Conservation (phyloP, 2,888 invertebrate genomes). For the Keiferia lycopersicella region DNA sequence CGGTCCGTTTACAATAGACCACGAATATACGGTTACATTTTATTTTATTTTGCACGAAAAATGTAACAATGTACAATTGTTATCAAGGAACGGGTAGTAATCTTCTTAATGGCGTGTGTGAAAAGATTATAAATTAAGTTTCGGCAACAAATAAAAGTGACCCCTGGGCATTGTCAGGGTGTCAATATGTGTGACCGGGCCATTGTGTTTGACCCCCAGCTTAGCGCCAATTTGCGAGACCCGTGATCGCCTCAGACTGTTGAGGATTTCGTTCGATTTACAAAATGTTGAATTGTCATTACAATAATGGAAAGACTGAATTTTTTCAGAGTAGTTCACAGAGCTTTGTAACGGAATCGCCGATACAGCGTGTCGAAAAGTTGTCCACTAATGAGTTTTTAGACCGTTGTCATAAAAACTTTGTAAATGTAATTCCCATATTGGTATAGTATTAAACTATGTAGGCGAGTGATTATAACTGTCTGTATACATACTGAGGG, state of each 20-base stretch:
- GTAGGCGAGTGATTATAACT: no score
- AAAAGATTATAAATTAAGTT: constrained; percentile 83
- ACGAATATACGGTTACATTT: constrained; percentile 65
- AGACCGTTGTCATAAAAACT: not conserved
- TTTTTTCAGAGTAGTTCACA: constrained; percentile 29
- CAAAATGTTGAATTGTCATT: constrained; percentile 49
- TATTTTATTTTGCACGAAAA: constrained; percentile 68
- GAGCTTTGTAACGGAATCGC: constrained; percentile 21
- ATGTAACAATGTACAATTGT: constrained; percentile 79
- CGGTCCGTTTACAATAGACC: constrained; percentile 65
- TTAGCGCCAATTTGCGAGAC: constrained; percentile 76
- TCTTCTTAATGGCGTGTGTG: constrained; percentile 81
- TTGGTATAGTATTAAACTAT: no score
- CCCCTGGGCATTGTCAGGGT: constrained; percentile 78
- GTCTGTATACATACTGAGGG: no score
- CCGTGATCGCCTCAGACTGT: constrained; percentile 58
- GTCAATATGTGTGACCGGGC: constrained; percentile 80
- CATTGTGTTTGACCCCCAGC: constrained; percentile 76
- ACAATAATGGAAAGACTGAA: constrained; percentile 45
- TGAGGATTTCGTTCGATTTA: constrained; percentile 58
- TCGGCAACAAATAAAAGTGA: constrained; percentile 81
- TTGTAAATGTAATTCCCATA: no score
- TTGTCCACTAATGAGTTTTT: constrained; percentile 4
- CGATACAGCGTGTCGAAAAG: constrained; percentile 15
- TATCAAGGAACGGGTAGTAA: constrained; percentile 78